Evolutionary conservation across 2,888 invertebrate genomes (phyloP).

Genomic region (Cephonodes hylas): DNA sequence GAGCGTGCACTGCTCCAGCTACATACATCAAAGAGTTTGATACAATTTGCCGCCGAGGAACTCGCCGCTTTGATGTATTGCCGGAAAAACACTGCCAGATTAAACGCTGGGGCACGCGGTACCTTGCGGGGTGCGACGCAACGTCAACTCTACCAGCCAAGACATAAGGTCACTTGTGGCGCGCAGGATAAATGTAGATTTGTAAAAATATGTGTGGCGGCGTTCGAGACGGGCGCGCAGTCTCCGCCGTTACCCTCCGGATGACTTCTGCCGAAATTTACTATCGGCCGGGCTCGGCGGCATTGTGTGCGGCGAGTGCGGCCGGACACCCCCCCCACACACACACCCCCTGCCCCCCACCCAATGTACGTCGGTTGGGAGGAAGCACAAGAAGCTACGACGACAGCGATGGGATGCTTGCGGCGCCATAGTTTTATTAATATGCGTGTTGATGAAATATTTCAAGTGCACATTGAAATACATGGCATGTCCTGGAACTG

Average conservation of each 20-base stretch:
- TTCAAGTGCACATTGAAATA: too few relatives aligned
- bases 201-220: neutral
- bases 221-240: conserved; percentile 35
- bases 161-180: conserved; percentile 22
- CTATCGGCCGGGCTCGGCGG: conserved; percentile 59
- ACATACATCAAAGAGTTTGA: conserved; percentile 66
- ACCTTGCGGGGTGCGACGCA: conserved; percentile 17
- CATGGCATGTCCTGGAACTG: too few relatives aligned
- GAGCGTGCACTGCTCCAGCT: conserved; percentile 11
- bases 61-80: conserved; percentile 68
- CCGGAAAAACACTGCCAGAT: conserved; percentile 65
- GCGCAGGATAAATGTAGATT: neutral
- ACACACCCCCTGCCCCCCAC: too few relatives aligned
- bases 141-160: conserved; percentile 21
- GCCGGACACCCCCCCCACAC: neutral
- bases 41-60: conserved; percentile 68
- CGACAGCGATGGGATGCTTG: too few relatives aligned
- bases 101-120: conserved; percentile 48
- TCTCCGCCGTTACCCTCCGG: conserved; percentile 58
- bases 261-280: conserved; percentile 64
- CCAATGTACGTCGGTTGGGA: too few relatives aligned
- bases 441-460: too few relatives aligned
- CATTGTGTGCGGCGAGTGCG: conserved; percentile 56
- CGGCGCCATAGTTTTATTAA: too few relatives aligned
- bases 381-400: too few relatives aligned